These are phyloP conservation scores for Rana temporaria DNA, from an alignment of 2,113 vertebrate genomes.

Conservation along the genomic window DNA sequence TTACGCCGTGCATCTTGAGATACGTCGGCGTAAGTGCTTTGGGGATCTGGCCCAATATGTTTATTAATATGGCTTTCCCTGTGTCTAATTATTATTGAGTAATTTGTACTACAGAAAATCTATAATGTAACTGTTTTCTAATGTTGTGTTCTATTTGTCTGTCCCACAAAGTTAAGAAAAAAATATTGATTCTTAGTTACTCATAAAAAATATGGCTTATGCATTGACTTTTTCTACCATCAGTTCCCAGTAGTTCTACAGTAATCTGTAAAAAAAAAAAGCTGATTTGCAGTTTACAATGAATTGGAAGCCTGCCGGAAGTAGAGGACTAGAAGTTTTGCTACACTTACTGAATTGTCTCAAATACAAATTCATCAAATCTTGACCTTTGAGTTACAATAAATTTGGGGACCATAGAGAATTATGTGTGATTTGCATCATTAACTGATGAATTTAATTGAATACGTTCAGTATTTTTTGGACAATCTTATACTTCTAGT, in stretches of 20 bases:
- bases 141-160: slow-evolving; percentile 27
- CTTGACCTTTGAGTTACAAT: slow-evolving; percentile 49
- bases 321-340: slow-evolving; percentile 26
- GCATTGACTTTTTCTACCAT: slow-evolving; percentile 47
- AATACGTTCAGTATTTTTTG: slow-evolving; percentile 27
- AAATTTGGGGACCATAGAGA: slow-evolving; percentile 7
- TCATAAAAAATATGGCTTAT: slow-evolving; percentile 48
- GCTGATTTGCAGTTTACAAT: slow-evolving; percentile 34
- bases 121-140: slow-evolving; percentile 40
- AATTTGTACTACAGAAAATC: slow-evolving; percentile 44
- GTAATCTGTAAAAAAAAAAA: slow-evolving; percentile 25
- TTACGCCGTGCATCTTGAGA: too few species aligned
- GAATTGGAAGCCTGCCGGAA: slow-evolving; percentile 11
- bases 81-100: slow-evolving; percentile 41
- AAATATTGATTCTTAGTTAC: slow-evolving; percentile 47
- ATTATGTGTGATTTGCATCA: slow-evolving; percentile 30
- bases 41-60: too few species aligned
- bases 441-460: slow-evolving; percentile 44
- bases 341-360: slow-evolving; percentile 38
- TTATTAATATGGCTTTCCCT: slow-evolving; percentile 16
- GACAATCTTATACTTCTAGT: slow-evolving; percentile 1
- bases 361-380: slow-evolving; percentile 50
- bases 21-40: too few species aligned
- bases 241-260: slow-evolving; percentile 28
- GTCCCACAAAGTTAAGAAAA: slow-evolving; percentile 38